Evolutionary conservation across 2,113 vertebrate species (phyloP).

Genomic region (Thunnus maccoyii): DNA sequence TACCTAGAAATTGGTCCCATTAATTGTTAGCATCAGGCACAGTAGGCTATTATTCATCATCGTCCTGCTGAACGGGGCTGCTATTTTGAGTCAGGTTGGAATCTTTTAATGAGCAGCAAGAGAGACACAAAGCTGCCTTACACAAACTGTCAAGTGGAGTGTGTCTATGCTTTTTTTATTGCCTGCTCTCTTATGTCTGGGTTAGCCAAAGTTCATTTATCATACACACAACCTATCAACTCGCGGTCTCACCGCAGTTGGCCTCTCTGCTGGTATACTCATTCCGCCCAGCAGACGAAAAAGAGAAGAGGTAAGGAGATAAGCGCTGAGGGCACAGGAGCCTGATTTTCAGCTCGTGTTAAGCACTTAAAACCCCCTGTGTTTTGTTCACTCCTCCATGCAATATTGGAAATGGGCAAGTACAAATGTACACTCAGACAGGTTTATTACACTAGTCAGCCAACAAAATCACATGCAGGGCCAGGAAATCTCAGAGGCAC

Average conservation of each 20-base stretch:
- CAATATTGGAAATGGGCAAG: conserved; percentile 15
- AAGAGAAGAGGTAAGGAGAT: conserved; percentile 26
- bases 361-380: conserved; percentile 10
- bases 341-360: conserved; percentile 32
- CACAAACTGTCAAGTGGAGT: conserved; percentile 57
- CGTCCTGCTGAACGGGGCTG: conserved; percentile 45
- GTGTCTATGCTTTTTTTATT: conserved; percentile 44
- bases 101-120: conserved; percentile 63
- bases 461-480: conserved; percentile 3
- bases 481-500: background rate
- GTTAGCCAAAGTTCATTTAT: conserved; percentile 65
- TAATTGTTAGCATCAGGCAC: conserved; percentile 53
- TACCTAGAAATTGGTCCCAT: conserved; percentile 46
- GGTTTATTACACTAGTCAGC: conserved; percentile 21
- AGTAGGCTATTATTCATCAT: conserved; percentile 54
- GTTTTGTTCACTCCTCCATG: conserved; percentile 37
- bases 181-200: conserved; percentile 38
- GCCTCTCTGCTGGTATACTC: conserved; percentile 39
- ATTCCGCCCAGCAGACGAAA: conserved; percentile 29
- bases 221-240: conserved; percentile 53
- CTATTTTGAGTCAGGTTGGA: conserved; percentile 48
- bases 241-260: conserved; percentile 40
- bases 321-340: conserved; percentile 28
- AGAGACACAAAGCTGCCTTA: conserved; percentile 52
- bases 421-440: conserved; percentile 13